Evolutionary conservation across 2,113 vertebrate genomes (phyloP).

Genomic region (Orcinus orca): DNA sequence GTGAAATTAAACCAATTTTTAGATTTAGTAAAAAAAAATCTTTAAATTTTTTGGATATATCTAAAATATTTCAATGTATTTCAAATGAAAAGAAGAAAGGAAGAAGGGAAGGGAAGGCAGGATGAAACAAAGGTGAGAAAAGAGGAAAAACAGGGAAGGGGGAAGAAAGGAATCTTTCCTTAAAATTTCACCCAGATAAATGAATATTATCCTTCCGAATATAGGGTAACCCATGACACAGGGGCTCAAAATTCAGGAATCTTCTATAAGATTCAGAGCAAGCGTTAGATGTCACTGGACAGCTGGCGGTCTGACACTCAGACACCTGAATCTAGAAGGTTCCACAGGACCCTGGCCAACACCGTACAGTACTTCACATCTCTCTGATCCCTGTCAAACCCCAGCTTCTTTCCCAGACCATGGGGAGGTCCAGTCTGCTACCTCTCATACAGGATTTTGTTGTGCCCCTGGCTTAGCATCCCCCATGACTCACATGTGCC

Average conservation of each 20-base stretch:
- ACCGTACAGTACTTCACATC: not conserved
- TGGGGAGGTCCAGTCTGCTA: not conserved
- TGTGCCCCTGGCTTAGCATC: not conserved
- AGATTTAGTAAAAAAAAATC: not conserved
- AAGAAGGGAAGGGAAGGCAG: not conserved
- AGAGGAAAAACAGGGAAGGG: not conserved
- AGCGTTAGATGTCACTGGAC: not conserved
- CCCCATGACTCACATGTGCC: not conserved
- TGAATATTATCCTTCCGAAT: not conserved
- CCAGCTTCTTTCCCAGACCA: not conserved
- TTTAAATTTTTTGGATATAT: not conserved
- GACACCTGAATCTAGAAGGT: not conserved
- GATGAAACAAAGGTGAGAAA: not conserved
- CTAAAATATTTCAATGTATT: not conserved
- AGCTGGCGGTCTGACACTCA: not conserved
- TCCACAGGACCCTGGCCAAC: not conserved
- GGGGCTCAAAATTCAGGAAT: not conserved
- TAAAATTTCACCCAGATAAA: not conserved
- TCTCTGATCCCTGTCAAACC: not conserved
- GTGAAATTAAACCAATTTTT: constrained; percentile 40
- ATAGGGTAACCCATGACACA: not conserved
- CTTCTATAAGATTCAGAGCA: not conserved
- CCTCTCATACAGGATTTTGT: rapidly evolving
- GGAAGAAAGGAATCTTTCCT: not conserved
- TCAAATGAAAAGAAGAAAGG: not conserved